These are phyloP conservation scores for Antheraea assamensis DNA, from an alignment of 2,888 invertebrate species.

Conservation along the genomic window DNA sequence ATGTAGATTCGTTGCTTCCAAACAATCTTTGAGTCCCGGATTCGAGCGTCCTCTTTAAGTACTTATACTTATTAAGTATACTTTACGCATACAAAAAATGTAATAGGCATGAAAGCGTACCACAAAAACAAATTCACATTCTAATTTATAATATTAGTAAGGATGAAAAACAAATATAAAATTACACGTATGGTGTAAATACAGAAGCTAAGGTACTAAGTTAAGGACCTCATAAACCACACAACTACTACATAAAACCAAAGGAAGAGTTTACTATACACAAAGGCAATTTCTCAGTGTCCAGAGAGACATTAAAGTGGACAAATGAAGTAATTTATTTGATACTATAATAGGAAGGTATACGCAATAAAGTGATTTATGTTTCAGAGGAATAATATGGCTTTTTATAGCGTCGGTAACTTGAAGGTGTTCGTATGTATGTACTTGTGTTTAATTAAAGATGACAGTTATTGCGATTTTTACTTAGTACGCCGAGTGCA, in stretches of 20 bases:
- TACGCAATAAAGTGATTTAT: slow-evolving; percentile 20
- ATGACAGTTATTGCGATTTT: too few relatives aligned
- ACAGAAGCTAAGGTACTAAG: not conserved
- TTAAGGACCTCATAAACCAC: not conserved
- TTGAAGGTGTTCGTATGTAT: not conserved
- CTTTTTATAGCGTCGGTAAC: slow-evolving; percentile 6
- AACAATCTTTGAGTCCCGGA: too few relatives aligned
- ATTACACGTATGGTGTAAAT: not conserved
- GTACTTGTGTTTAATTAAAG: too few relatives aligned
- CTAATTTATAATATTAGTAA: not conserved
- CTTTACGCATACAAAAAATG: too few relatives aligned
- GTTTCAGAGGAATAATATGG: slow-evolving; percentile 15
- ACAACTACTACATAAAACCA: slow-evolving; percentile 1
- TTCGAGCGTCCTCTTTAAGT: too few relatives aligned
- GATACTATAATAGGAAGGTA: slow-evolving; percentile 17
- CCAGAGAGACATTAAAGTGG: slow-evolving; percentile 18
- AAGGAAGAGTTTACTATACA: slow-evolving; percentile 8
- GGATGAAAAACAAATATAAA: not conserved
- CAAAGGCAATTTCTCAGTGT: slow-evolving; percentile 8
- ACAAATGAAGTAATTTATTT: slow-evolving; percentile 23
- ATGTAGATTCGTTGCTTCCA: too few relatives aligned
- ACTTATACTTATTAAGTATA: too few relatives aligned
- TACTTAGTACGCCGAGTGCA: too few relatives aligned
- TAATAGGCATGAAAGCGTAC: too few relatives aligned
- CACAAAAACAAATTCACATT: not conserved